These are phyloP conservation scores for Beris morrisii DNA, from an alignment of 2,888 invertebrate genomes.

Conservation along the genomic window DNA sequence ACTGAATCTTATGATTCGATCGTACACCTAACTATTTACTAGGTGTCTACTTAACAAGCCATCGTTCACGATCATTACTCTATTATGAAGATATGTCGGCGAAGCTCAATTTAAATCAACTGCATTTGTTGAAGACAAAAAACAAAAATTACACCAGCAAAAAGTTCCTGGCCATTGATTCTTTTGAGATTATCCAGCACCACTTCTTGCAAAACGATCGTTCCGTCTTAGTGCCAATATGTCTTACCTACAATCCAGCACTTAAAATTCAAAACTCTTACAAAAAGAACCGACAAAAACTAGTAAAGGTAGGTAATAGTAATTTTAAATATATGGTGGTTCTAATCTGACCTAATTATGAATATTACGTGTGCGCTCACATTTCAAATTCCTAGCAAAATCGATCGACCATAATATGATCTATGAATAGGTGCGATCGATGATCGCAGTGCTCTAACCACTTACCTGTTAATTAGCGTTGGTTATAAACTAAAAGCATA, in stretches of 20 bases:
- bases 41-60: too few species aligned
- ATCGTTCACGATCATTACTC: too few species aligned
- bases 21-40: too few species aligned
- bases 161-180: too few species aligned
- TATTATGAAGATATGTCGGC: too few species aligned
- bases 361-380: slow-evolving; percentile 23
- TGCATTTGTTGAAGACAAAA: too few species aligned
- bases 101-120: too few species aligned
- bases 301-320: background rate
- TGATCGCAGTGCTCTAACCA: background rate
- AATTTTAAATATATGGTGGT: slow-evolving; percentile 6
- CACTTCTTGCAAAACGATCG: too few species aligned
- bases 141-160: too few species aligned
- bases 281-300: slow-evolving; percentile 5
- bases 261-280: slow-evolving; percentile 4
- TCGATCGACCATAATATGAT: slow-evolving; percentile 1
- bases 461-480: slow-evolving; percentile 21
- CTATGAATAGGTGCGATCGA: background rate
- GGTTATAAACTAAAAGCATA: slow-evolving; percentile 4
- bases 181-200: too few species aligned
- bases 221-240: background rate
- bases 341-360: slow-evolving; percentile 22
- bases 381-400: slow-evolving; percentile 19
- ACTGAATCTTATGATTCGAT: too few species aligned
- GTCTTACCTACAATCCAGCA: background rate